A percentile compares a stretch with the other conserved stretches of the same genome.
Conservation (phyloP, 2,797 vertebrate genomes). For the Rhabdomys pumilio region DNA sequence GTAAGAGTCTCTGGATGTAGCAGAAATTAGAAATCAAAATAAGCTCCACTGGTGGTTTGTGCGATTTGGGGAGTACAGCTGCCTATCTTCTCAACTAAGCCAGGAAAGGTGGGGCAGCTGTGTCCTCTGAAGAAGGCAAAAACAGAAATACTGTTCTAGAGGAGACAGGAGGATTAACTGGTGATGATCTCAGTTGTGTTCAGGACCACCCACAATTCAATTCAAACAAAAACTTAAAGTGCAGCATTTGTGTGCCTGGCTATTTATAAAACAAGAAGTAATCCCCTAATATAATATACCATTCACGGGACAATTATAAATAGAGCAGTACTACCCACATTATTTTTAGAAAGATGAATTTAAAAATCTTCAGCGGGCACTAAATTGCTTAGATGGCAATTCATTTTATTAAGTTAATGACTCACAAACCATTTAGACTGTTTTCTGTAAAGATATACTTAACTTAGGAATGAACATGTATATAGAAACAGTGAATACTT, state of each 20-base stretch:
- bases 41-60: constrained; percentile 71
- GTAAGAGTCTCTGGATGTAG: constrained; percentile 1
- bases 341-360: constrained; percentile 66
- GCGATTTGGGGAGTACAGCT: constrained; percentile 67
- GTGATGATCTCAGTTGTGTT: constrained; percentile 10
- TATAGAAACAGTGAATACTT: neutral
- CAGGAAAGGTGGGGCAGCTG: constrained; percentile 72
- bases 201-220: constrained; percentile 80
- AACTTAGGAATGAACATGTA: constrained; percentile 2
- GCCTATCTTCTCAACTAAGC: constrained; percentile 44
- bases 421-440: neutral
- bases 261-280: constrained; percentile 63
- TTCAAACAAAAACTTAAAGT: constrained; percentile 64
- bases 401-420: constrained; percentile 42
- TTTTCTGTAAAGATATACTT: neutral
- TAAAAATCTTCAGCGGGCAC: constrained; percentile 38
- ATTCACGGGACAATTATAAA: constrained; percentile 57
- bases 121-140: constrained; percentile 25
- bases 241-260: constrained; percentile 14
- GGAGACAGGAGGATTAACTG: constrained; percentile 62
- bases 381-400: constrained; percentile 33
- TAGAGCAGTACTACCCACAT: neutral
- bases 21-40: constrained; percentile 69
- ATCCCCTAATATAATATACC: constrained; percentile 40
- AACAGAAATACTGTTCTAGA: constrained; percentile 73